These are phyloP conservation scores for Tipula unca DNA, from an alignment of 2,888 invertebrate species.

Conservation along the genomic window DNA sequence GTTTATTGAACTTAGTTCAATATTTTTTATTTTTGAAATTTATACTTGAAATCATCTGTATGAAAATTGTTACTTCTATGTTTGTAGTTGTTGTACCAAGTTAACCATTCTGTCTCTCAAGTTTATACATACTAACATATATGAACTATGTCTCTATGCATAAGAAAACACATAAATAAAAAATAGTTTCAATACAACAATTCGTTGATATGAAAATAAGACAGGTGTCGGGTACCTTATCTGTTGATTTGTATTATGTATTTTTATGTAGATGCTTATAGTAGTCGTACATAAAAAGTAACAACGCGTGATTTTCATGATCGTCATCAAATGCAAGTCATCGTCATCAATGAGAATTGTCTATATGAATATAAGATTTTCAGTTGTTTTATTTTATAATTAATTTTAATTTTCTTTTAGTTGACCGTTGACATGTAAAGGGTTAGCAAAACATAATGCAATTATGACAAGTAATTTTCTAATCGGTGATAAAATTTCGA, in stretches of 20 bases:
- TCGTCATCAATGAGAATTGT: neutral
- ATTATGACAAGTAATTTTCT: neutral
- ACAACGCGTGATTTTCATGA: neutral
- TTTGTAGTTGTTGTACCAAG: neutral
- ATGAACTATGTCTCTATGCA: neutral
- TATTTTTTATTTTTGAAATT: neutral
- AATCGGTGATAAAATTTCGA: neutral
- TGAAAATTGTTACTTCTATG: neutral
- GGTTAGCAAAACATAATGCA: neutral
- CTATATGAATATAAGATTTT: neutral
- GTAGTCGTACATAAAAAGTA: neutral
- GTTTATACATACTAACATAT: no score
- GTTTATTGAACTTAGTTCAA: conserved; percentile 14
- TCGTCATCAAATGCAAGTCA: neutral
- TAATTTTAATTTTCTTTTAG: neutral
- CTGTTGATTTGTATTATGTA: neutral
- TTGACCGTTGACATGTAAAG: no score
- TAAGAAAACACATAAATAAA: neutral
- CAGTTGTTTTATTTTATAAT: neutral
- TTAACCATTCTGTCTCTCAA: neutral
- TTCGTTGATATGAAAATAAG: neutral
- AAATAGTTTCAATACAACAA: neutral
- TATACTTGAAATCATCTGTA: neutral
- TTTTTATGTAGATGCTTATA: neutral
- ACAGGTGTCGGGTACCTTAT: neutral